Evolutionary conservation across 1,140 invertebrate genomes (phyloP).

Genomic region (Drosophila oshimai): DNA sequence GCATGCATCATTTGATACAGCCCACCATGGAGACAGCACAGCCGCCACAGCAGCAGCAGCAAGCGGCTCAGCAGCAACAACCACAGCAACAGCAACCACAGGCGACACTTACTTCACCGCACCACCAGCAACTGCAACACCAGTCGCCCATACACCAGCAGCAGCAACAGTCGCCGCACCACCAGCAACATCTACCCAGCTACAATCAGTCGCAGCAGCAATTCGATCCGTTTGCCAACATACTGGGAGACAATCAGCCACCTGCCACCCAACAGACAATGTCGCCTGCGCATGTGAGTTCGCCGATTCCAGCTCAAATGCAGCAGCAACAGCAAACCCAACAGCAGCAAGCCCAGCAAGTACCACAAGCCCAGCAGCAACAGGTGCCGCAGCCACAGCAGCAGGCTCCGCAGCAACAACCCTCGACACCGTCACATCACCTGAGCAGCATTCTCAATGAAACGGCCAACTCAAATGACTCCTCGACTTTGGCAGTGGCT

Average conservation of each 20-base stretch:
- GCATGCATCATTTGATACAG: constrained; percentile 66
- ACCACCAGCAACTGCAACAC: constrained; percentile 71
- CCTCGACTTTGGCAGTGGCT: constrained; percentile 72
- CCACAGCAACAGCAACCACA: constrained; percentile 46
- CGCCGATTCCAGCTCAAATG: constrained; percentile 58
- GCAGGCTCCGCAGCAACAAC: constrained; percentile 21
- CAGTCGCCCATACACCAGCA: constrained; percentile 66
- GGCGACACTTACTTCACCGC: constrained; percentile 42
- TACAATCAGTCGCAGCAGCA: constrained; percentile 72
- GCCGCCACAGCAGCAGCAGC: constrained; percentile 38
- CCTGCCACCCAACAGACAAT: constrained; percentile 43
- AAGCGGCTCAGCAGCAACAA: constrained; percentile 19
- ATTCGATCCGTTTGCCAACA: constrained; percentile 71
- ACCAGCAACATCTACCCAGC: constrained; percentile 55
- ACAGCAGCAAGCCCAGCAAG: constrained; percentile 29
- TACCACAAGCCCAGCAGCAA: constrained; percentile 27
- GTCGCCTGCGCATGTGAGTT: constrained; percentile 70
- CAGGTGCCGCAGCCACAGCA: constrained; percentile 34
- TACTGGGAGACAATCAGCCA: constrained; percentile 25
- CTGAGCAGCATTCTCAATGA: constrained; percentile 77
- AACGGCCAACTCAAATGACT: constrained; percentile 79
- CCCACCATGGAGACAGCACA: constrained; percentile 38
- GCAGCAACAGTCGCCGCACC: constrained; percentile 56
- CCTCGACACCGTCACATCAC: constrained; percentile 71
- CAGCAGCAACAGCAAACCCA: constrained; percentile 47